These are phyloP conservation scores for Plecturocebus donacophilus DNA, from an alignment of 2,113 vertebrate species.

Conservation along the genomic window DNA sequence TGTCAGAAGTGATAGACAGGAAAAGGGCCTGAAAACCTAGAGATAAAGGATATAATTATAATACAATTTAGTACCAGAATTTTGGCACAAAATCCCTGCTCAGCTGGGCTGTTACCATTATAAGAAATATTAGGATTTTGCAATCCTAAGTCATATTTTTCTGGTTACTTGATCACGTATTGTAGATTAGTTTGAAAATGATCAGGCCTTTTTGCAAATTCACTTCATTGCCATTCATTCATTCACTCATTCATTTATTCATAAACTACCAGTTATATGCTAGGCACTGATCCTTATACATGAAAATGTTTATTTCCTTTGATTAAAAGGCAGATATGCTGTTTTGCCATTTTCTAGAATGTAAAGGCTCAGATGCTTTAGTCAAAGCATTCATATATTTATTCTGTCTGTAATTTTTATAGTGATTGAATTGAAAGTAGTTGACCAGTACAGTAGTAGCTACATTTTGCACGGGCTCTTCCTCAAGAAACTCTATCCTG, in stretches of 20 bases:
- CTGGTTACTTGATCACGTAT: background rate
- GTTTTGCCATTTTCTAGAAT: background rate
- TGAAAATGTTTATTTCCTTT: slow-evolving; percentile 20
- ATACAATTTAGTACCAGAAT: background rate
- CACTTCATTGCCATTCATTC: background rate
- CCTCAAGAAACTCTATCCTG: background rate
- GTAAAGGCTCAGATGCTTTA: background rate
- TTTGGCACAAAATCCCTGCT: background rate
- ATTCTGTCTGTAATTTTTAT: background rate
- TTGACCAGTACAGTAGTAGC: background rate
- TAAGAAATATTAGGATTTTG: background rate
- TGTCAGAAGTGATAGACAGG: background rate
- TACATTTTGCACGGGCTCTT: background rate
- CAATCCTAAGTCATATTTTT: background rate
- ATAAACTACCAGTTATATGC: background rate
- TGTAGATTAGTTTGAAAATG: background rate
- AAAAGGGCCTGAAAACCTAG: background rate
- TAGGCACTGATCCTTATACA: background rate
- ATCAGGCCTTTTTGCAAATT: background rate
- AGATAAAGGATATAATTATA: background rate
- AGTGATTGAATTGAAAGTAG: background rate
- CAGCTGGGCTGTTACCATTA: background rate
- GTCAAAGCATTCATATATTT: slow-evolving; percentile 24
- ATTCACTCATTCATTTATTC: background rate
- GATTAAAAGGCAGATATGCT: background rate